phyloP scores from a whole-genome alignment of 2,113 vertebrate genomes.

The Nothoprocta perdicaria region DNA sequence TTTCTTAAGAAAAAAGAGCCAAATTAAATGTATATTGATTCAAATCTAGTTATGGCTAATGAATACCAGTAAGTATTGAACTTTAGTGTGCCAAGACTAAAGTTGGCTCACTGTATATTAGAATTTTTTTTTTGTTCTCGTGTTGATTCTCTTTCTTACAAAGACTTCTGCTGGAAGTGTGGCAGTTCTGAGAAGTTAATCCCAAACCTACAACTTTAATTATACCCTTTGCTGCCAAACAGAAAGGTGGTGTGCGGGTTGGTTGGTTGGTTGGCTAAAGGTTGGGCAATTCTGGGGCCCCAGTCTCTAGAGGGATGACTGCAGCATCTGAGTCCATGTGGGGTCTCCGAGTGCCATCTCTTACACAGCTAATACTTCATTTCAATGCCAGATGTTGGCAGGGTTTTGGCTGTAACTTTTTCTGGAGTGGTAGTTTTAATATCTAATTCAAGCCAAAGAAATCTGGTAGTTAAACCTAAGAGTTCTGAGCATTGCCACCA shows the following conservation, averaged over 20 bases:
- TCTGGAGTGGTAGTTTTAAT: accelerated
- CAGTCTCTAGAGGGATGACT: not conserved
- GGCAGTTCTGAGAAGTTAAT: not conserved
- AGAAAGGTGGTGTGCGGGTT: not conserved
- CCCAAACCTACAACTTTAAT: not conserved
- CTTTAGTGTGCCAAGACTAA: not conserved
- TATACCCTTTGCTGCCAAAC: accelerated
- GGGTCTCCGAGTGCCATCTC: accelerated
- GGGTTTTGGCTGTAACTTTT: not conserved
- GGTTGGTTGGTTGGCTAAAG: not conserved
- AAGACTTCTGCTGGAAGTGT: not conserved
- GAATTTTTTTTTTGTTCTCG: not conserved
- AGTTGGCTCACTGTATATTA: not conserved
- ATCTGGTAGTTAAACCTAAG: not conserved
- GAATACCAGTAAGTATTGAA: not conserved
- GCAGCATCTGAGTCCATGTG: accelerated
- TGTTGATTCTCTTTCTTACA: not conserved
- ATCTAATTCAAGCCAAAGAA: not conserved
- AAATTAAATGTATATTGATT: not conserved
- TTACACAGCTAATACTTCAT: accelerated
- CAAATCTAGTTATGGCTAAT: not conserved
- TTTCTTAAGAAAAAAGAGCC: not conserved
- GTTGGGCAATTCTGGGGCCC: not conserved
- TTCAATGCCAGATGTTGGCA: not conserved
- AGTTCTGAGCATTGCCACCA: conserved; percentile 69